These are phyloP conservation scores for Nothobranchius kuhntae DNA, from an alignment of 2,113 vertebrate genomes.

Conservation along the genomic window DNA sequence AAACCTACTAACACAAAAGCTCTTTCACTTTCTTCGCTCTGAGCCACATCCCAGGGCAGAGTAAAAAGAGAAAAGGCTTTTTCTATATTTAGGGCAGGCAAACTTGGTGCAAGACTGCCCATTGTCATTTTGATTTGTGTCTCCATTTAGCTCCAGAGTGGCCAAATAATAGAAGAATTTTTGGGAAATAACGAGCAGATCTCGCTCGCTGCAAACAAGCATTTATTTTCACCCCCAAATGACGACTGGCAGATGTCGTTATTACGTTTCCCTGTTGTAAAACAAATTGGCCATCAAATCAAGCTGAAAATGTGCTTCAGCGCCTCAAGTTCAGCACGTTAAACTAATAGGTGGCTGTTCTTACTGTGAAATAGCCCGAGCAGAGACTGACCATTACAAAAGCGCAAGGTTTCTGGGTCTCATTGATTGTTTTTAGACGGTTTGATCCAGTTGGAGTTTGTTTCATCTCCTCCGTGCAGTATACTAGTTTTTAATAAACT, in stretches of 20 bases:
- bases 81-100: slow-evolving; percentile 16
- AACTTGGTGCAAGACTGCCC: slow-evolving; percentile 7
- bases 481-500: background rate
- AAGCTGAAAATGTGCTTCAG: slow-evolving; percentile 5
- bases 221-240: slow-evolving; percentile 40
- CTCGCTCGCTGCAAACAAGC: slow-evolving; percentile 21
- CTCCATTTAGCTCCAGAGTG: slow-evolving; percentile 32
- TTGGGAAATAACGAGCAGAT: slow-evolving; percentile 49
- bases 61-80: background rate
- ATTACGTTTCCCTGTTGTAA: slow-evolving; percentile 31
- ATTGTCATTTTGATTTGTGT: slow-evolving; percentile 34
- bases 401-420: background rate
- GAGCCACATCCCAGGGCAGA: background rate
- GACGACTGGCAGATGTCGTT: slow-evolving; percentile 39
- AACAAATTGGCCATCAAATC: slow-evolving; percentile 18
- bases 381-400: background rate
- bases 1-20: background rate
- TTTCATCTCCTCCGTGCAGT: background rate
- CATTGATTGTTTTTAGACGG: slow-evolving; percentile 13
- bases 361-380: slow-evolving; percentile 19
- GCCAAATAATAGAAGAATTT: slow-evolving; percentile 39
- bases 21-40: slow-evolving; percentile 2
- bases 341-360: slow-evolving; percentile 22
- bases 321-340: background rate
- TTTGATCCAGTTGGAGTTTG: background rate